Evolutionary conservation across 2,113 vertebrate genomes (phyloP), one percentile per base, ranked within the genome.

Genomic region (Conger conger): DNA sequence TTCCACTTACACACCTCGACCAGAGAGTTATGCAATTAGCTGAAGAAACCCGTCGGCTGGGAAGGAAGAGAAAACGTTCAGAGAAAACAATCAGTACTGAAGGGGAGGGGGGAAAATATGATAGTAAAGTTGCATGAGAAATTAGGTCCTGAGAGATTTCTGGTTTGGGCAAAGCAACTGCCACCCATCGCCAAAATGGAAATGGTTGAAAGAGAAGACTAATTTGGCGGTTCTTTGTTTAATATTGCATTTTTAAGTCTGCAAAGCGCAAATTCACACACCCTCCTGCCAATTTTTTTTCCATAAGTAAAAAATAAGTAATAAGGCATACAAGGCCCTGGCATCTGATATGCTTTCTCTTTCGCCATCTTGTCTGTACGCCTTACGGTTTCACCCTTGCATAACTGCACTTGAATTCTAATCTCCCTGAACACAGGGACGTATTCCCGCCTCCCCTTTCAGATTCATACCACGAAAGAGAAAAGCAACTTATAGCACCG

Each of bases 201-300:
- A 87, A 40, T 81, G 85, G 76, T 86, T 83, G 81, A 89, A 89
- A 87, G 84, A 40, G 63, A 89, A 85, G 79, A 85, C 68, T 87
- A 83, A 86, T 86, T 86, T 80, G 79, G 73, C 30, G 50, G 36
- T 82, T 77, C 81, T 89, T 83, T 89, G 88, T 86, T 87, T 86
- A 84, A 87, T 84, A 84, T 84, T 60, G 45, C 68, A 84, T 83
- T 87, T 89, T 89, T 83, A 40, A 81, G 78, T 86, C 85, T 68
- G 84, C 68, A 77, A 79, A 79, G 83, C 82, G 87, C 80, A 87
- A 82, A 83, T 80, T 82, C 87, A 80, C 79, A n/a, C 36, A 88
- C 73, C 79, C 83, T 76, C 54, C 73, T 82, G 79, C 84, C 40
- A 42, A 83, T 85, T 88, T 81, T 87, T 80, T 86, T 86, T 86